Percentiles rank a stretch among this genome's conserved stretches.
These are phyloP conservation scores for Macrosiphum euphorbiae DNA, from an alignment of 2,888 invertebrate genomes.

Conservation along the genomic window DNA sequence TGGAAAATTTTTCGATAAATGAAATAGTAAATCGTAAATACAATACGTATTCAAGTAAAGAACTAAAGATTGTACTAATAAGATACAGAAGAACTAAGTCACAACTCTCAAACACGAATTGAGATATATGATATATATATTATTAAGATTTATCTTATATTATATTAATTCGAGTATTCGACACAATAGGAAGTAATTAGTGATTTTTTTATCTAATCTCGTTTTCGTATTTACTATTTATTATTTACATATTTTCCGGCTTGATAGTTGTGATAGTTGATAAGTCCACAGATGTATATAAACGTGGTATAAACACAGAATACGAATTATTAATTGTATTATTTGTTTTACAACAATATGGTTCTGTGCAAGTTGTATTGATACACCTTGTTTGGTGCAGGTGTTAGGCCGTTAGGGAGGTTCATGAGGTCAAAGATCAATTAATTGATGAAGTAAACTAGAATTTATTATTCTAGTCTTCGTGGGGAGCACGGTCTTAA, in stretches of 20 bases:
- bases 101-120: background rate
- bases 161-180: background rate
- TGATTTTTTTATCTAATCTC: background rate
- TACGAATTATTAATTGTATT: too few relatives aligned
- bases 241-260: background rate
- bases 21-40: background rate
- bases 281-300: background rate
- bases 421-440: too few relatives aligned
- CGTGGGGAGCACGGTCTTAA: too few relatives aligned
- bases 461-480: too few relatives aligned
- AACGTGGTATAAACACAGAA: too few relatives aligned
- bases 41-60: background rate
- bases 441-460: too few relatives aligned
- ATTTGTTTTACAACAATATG: too few relatives aligned
- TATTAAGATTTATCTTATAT: too few relatives aligned
- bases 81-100: background rate
- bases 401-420: too few relatives aligned
- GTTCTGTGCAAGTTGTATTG: too few relatives aligned
- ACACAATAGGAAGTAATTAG: background rate
- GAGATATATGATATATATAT: too few relatives aligned
- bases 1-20: background rate
- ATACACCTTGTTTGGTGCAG: too few relatives aligned
- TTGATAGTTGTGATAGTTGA: constrained; percentile 5
- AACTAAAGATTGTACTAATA: background rate
- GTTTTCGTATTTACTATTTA: background rate